A percentile compares a stretch with the other conserved stretches of the same genome.
Conservation (phyloP, 2,113 vertebrate species). For the Etheostoma spectabile region DNA sequence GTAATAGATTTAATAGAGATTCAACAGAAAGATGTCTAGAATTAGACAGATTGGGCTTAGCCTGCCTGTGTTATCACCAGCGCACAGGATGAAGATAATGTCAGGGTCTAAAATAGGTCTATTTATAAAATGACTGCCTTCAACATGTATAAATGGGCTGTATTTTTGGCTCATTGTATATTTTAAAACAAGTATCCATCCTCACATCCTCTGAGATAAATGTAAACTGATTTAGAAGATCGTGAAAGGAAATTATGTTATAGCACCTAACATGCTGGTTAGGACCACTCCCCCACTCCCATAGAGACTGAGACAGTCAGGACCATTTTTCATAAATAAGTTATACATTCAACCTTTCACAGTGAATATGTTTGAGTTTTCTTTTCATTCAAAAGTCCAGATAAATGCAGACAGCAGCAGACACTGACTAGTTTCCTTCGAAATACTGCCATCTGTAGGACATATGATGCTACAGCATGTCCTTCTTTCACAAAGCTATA, state of each 20-base stretch:
- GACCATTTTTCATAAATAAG: not conserved
- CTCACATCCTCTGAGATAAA: not conserved
- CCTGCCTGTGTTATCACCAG: constrained; percentile 36
- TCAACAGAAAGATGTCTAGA: not conserved
- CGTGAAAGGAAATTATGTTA: not conserved
- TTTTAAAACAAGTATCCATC: constrained; percentile 5
- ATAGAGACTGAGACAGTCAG: not conserved
- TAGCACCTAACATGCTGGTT: not conserved
- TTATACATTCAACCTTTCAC: constrained; percentile 16
- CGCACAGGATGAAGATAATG: constrained; percentile 36
- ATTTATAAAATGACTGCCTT: constrained; percentile 14
- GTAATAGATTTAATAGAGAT: not conserved
- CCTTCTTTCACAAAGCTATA: not conserved
- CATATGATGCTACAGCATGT: not conserved
- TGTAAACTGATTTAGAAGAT: not conserved
- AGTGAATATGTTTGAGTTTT: not conserved
- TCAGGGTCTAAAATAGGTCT: constrained; percentile 30
- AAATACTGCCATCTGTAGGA: constrained; percentile 76
- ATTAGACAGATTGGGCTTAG: not conserved
- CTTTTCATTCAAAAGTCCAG: constrained; percentile 32
- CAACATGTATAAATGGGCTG: not conserved
- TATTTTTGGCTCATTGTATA: not conserved
- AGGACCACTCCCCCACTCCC: not conserved
- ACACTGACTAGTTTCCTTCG: constrained; percentile 34
- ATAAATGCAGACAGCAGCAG: not conserved